phyloP scores from a whole-genome alignment of 2,113 vertebrate genomes.

The Cryptoleucopteryx plumbea region DNA sequence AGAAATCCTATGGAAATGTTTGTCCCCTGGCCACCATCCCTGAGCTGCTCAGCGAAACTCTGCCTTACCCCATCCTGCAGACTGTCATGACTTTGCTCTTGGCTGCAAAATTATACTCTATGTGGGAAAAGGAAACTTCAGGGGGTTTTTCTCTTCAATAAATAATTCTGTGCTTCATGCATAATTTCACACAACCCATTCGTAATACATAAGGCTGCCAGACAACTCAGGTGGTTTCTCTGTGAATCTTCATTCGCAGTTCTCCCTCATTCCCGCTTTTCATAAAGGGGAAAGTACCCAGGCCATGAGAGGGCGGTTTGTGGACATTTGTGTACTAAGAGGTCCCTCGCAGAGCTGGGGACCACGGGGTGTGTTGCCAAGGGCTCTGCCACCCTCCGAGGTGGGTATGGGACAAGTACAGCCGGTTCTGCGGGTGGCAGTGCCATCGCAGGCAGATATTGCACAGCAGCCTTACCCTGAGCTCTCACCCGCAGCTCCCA shows the following conservation, averaged over 20 bases:
- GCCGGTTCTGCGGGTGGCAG: accelerated
- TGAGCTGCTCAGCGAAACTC: not conserved
- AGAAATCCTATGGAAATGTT: no score
- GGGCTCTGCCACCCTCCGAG: not conserved
- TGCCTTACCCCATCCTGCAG: not conserved
- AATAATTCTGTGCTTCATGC: not conserved
- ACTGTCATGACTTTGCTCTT: not conserved
- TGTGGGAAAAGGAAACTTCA: not conserved
- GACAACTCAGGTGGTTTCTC: not conserved
- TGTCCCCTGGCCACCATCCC: no score
- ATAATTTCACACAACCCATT: not conserved
- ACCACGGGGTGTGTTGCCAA: accelerated
- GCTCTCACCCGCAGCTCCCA: not conserved
- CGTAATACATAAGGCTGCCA: not conserved
- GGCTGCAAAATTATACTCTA: not conserved
- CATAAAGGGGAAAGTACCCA: not conserved
- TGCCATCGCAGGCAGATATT: accelerated
- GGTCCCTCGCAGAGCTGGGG: not conserved
- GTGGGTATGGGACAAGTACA: not conserved
- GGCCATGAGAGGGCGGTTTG: no score
- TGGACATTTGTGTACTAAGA: not conserved
- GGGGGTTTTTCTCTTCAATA: not conserved
- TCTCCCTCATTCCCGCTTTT: not conserved
- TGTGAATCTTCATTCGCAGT: accelerated
- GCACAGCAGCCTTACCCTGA: not conserved